Conservation (phyloP, 1,140 invertebrate species). For the Bombus superbus region DNA sequence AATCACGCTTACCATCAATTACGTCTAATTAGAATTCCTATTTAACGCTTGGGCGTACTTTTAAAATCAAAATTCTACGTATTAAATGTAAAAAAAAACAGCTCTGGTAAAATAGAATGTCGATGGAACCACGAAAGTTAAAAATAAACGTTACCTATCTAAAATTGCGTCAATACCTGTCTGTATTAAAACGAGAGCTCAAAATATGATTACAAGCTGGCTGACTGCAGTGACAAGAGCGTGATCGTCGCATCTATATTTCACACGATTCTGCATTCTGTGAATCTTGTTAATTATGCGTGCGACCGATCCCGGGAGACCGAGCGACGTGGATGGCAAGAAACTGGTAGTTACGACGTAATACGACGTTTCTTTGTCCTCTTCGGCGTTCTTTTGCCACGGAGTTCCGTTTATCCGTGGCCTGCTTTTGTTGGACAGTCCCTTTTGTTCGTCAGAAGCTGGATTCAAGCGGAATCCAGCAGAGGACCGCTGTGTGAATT, state of each 20-base stretch:
- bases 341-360: background rate
- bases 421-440: background rate
- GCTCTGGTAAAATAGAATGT: no score
- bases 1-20: no score
- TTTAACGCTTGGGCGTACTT: no score
- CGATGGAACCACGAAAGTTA: no score
- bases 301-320: background rate
- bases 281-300: slow-evolving; percentile 33
- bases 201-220: background rate
- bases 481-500: slow-evolving; percentile 8
- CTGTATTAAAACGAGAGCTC: background rate
- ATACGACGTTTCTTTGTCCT: background rate
- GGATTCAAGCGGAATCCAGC: background rate
- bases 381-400: background rate
- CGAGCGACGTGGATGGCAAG: background rate
- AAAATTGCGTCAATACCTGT: no score
- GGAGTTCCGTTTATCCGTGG: background rate
- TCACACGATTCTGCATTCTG: background rate
- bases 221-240: background rate
- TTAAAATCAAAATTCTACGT: no score
- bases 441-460: background rate
- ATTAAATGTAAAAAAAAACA: no score
- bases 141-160: no score
- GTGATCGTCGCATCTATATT: background rate
- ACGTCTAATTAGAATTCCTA: no score